phyloP scores from a whole-genome alignment of 2,888 invertebrate genomes.

The Sphecodes monilicornis region DNA sequence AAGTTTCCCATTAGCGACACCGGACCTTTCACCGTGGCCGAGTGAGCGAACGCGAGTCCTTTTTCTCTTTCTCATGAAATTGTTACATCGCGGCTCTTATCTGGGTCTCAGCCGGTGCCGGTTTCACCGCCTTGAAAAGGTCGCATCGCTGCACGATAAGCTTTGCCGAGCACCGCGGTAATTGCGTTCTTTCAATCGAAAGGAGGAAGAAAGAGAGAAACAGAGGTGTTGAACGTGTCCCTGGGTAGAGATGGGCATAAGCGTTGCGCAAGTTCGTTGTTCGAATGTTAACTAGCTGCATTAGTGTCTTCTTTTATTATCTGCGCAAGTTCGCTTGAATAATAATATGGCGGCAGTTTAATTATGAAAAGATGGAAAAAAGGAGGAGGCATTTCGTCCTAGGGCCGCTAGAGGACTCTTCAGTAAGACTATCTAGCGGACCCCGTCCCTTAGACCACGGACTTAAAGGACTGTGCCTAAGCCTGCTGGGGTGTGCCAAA shows the following conservation, averaged over 20 bases:
- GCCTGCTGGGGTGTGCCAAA: too few relatives aligned
- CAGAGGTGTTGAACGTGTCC: background rate
- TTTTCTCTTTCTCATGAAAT: conserved; percentile 57
- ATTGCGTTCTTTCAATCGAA: conserved; percentile 27
- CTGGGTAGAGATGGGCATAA: background rate
- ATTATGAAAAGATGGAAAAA: too few relatives aligned
- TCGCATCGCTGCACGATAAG: conserved; percentile 61
- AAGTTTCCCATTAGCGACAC: conserved; percentile 40
- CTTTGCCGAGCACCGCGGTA: conserved; percentile 13
- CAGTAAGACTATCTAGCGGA: too few relatives aligned
- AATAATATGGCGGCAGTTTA: too few relatives aligned
- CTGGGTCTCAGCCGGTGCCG: conserved; percentile 43
- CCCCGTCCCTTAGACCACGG: too few relatives aligned
- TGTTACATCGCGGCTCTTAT: conserved; percentile 61
- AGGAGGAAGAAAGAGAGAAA: background rate
- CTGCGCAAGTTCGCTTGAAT: background rate
- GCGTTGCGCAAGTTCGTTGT: background rate
- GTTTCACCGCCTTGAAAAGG: conserved; percentile 62
- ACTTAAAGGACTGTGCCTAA: too few relatives aligned
- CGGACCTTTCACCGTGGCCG: conserved; percentile 59
- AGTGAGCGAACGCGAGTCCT: conserved; percentile 30
- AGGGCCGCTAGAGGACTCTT: too few relatives aligned
- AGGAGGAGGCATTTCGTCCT: too few relatives aligned
- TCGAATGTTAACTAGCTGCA: background rate
- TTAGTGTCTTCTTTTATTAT: background rate